Conservation (phyloP, 1,140 invertebrate genomes). For the Pentalonia nigronervosa region DNA sequence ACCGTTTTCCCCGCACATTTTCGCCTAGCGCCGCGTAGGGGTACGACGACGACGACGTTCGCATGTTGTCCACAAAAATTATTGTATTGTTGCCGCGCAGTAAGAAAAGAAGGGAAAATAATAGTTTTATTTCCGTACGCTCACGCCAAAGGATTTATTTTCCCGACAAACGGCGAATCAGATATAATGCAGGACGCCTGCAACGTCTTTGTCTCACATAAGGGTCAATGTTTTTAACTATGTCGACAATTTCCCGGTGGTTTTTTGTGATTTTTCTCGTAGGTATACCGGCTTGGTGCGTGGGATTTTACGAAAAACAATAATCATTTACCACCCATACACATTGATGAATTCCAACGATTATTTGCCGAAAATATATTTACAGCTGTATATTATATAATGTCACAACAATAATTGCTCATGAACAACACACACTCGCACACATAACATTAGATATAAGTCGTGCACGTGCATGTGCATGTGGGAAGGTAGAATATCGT, state of each 20-base stretch:
- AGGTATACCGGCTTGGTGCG: no score
- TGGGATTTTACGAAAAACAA: background rate
- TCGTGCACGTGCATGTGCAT: background rate
- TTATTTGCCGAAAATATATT: background rate
- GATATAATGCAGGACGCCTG: background rate
- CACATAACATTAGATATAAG: no score
- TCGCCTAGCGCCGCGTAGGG: background rate
- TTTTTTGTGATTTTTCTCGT: background rate
- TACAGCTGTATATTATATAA: background rate
- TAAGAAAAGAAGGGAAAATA: constrained; percentile 34
- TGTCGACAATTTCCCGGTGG: background rate
- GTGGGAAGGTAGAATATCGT: background rate
- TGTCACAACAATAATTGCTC: background rate
- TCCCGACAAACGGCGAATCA: background rate
- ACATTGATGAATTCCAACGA: background rate
- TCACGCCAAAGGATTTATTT: constrained; percentile 31
- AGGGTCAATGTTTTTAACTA: background rate
- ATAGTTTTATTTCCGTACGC: constrained; percentile 42
- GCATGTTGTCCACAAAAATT: constrained; percentile 37
- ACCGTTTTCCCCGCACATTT: constrained; percentile 10
- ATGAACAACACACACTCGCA: background rate
- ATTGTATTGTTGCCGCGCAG: constrained; percentile 31
- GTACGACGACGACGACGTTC: background rate
- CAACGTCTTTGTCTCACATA: background rate
- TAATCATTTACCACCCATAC: background rate